These are phyloP conservation scores for Caenorhabditis sulstoni DNA, from an alignment of 2,888 invertebrate genomes.

Conservation along the genomic window DNA sequence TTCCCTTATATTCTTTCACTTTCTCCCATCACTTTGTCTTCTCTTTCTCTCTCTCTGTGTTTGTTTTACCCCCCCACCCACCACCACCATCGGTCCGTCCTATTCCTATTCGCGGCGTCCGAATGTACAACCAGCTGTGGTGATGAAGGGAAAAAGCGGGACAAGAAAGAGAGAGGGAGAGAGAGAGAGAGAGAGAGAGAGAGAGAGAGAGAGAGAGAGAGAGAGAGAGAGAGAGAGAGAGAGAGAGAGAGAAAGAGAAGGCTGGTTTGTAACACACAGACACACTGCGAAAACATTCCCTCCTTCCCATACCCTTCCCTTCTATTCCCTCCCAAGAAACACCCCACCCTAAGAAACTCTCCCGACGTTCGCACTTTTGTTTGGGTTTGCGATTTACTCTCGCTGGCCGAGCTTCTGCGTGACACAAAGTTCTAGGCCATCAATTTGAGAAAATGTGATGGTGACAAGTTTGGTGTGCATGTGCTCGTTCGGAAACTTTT, in stretches of 20 bases:
- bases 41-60: conserved; percentile 24
- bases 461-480: too few relatives aligned
- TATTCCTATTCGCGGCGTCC: conserved; percentile 2
- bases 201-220: background rate
- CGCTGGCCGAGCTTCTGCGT: too few relatives aligned
- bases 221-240: background rate
- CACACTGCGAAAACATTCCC: background rate
- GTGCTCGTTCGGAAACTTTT: background rate
- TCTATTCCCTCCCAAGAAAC: too few relatives aligned
- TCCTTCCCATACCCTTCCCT: conserved; percentile 6
- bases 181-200: background rate
- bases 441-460: too few relatives aligned
- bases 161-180: conserved; percentile 17
- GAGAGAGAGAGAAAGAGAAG: background rate
- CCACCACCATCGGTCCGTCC: background rate
- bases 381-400: conserved; percentile 12
- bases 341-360: background rate
- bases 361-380: too few relatives aligned
- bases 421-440: too few relatives aligned
- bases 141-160: background rate
- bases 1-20: too few relatives aligned
- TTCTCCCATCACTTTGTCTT: conserved; percentile 7
- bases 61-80: conserved; percentile 19
- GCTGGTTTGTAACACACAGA: conserved; percentile 39
- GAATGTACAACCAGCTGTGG: conserved; percentile 16